Percentiles rank a stretch among this genome's conserved stretches.
These are phyloP conservation scores for Aspidiotus destructor DNA, from an alignment of 2,888 invertebrate species.

Conservation along the genomic window DNA sequence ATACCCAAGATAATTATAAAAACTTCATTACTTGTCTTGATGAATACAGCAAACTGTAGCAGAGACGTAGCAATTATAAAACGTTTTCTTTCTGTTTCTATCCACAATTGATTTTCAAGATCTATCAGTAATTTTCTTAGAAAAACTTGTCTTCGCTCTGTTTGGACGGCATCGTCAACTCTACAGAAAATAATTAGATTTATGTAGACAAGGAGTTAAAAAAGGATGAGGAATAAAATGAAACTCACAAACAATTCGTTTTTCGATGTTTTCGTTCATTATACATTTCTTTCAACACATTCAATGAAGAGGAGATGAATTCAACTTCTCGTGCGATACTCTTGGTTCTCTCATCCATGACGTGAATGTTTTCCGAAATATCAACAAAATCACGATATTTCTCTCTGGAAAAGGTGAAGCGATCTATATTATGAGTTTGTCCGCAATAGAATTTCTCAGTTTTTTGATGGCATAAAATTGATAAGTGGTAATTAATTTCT, in stretches of 20 bases:
- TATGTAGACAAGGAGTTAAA: no score
- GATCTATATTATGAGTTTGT: not conserved
- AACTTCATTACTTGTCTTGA: conserved; percentile 12
- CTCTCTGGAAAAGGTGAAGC: conserved; percentile 7
- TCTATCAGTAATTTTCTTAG: conserved; percentile 19
- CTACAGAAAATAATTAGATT: no score
- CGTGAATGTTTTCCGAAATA: conserved; percentile 13
- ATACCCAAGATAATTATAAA: no score
- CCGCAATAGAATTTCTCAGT: not conserved
- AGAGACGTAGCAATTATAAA: conserved; percentile 20
- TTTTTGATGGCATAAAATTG: not conserved
- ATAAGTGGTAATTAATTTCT: not conserved
- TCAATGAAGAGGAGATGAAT: no score
- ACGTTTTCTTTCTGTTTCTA: conserved; percentile 1
- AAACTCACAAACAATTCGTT: no score
- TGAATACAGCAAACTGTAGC: conserved; percentile 20
- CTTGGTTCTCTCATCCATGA: conserved; percentile 17
- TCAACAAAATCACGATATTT: conserved; percentile 28
- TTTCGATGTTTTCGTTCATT: no score
- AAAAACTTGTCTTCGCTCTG: not conserved
- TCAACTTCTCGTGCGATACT: not conserved
- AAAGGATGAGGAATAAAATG: no score
- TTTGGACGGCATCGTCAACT: no score
- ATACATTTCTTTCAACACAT: no score
- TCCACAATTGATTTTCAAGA: conserved; percentile 26